A percentile compares a stretch with the other conserved stretches of the same genome.
phyloP scores from a whole-genome alignment of 1,140 invertebrate genomes.

The Caenorhabditis latens region DNA sequence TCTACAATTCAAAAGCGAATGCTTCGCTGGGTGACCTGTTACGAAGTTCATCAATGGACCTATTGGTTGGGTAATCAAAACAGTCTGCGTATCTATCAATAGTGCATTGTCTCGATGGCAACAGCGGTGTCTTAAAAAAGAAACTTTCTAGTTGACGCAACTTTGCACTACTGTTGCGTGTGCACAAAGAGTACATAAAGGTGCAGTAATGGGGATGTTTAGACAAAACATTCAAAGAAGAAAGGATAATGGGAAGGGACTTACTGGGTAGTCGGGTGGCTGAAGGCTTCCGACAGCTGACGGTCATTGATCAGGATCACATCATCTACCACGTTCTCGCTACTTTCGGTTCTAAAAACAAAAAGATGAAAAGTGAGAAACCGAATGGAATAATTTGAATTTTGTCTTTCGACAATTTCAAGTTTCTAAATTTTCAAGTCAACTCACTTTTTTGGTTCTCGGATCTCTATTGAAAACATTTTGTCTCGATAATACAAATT shows the following conservation, averaged over 20 bases:
- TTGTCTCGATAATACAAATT: constrained; percentile 43
- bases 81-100: background rate
- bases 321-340: constrained; percentile 48
- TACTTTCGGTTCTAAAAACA: constrained; percentile 32
- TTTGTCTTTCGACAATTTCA: background rate
- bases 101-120: background rate
- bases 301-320: constrained; percentile 45
- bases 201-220: constrained; percentile 5
- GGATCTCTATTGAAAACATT: constrained; percentile 26
- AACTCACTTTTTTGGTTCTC: constrained; percentile 38
- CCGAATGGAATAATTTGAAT: background rate
- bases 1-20: constrained; percentile 13
- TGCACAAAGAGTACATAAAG: constrained; percentile 34
- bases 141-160: constrained; percentile 41
- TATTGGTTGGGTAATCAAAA: constrained; percentile 37
- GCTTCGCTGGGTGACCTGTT: background rate
- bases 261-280: constrained; percentile 50
- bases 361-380: background rate
- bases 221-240: constrained; percentile 32
- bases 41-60: constrained; percentile 25
- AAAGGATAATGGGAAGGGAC: background rate
- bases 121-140: constrained; percentile 22
- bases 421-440: background rate
- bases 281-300: constrained; percentile 50
- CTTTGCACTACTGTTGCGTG: constrained; percentile 12